Evolutionary conservation across 2,797 vertebrate genomes (phyloP), one percentile per base, ranked within the genome.

Genomic region (Xenentodon cancila): DNA sequence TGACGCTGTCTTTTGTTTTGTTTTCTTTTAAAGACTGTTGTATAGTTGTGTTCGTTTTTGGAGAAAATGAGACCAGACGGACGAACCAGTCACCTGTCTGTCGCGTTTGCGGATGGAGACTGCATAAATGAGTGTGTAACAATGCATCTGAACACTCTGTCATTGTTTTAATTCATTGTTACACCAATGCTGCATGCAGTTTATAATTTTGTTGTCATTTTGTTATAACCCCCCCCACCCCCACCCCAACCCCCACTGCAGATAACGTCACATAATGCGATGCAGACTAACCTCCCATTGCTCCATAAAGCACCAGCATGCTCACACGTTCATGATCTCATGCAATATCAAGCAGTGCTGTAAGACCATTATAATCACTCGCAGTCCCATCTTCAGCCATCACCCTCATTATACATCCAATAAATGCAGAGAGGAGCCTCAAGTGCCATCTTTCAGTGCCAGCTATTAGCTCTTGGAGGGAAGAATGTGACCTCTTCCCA

Each of bases 401-500:
- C 48, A 7, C 59, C 52, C 68, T 80, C 66, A 75, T 87, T 74
- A 82, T 32, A 30, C 68, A 68, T 47, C 53, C 37, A 77, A 57
- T 67, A 53, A 72, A 73, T 70, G 65, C 56, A 55, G 15, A 53
- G 18, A 52, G 52, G 53, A 57, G 49, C 44, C 56, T 46, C 69
- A 65, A 61, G 67, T 71, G 67, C 69, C 51, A 37, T 79, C 53
- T 0, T 46, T 71, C 63, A 25, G 64, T 66, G 74, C 75, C 74
- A 73, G 81, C 77, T 64, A 74, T 84, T 73, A 78, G 74, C 73
- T 48, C 58, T 45, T 64, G 61, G 64, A 81, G 57, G 73, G 55
- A 87, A 78, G 89, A 90, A 90, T 90, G 81, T 88, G 85, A 89
- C 89, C 90, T 72, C 76, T 65, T 75, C 78, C 84, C 77, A 72